Conservation (phyloP, 2,888 invertebrate species). For the Stramonita haemastoma region DNA sequence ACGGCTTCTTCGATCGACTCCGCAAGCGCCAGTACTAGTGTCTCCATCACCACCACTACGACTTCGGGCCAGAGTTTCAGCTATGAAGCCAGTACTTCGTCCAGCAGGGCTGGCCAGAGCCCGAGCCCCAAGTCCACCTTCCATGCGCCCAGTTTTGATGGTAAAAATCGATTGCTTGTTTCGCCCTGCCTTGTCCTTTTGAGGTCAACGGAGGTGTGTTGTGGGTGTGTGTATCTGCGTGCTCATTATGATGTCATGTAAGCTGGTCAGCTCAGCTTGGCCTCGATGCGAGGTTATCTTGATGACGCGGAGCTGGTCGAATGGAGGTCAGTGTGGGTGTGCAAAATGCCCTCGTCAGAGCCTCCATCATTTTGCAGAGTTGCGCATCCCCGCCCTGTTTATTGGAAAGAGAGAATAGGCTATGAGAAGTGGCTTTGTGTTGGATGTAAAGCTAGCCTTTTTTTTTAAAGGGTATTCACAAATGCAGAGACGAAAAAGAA, state of each 20-base stretch:
- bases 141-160: not conserved
- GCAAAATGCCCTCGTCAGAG: slow-evolving; percentile 3
- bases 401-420: too few relatives aligned
- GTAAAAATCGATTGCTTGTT: slow-evolving; percentile 5
- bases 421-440: too few relatives aligned
- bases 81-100: slow-evolving; percentile 3
- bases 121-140: not conserved
- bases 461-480: too few relatives aligned
- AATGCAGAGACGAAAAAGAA: too few relatives aligned
- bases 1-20: slow-evolving; percentile 7
- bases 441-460: too few relatives aligned
- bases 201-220: slow-evolving; percentile 14
- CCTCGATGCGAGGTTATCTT: not conserved
- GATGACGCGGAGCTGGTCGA: not conserved
- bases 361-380: not conserved
- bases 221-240: slow-evolving; percentile 13
- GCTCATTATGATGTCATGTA: slow-evolving; percentile 14
- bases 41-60: slow-evolving; percentile 13
- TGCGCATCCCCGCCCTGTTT: too few relatives aligned
- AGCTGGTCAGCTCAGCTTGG: not conserved
- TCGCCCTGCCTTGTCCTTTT: slow-evolving; percentile 2
- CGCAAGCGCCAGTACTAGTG: not conserved
- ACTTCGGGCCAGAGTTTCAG: not conserved
- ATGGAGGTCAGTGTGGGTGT: not conserved
- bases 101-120: not conserved